Evolutionary conservation across 2,888 invertebrate species (phyloP).

Genomic region (Furcula furcula): DNA sequence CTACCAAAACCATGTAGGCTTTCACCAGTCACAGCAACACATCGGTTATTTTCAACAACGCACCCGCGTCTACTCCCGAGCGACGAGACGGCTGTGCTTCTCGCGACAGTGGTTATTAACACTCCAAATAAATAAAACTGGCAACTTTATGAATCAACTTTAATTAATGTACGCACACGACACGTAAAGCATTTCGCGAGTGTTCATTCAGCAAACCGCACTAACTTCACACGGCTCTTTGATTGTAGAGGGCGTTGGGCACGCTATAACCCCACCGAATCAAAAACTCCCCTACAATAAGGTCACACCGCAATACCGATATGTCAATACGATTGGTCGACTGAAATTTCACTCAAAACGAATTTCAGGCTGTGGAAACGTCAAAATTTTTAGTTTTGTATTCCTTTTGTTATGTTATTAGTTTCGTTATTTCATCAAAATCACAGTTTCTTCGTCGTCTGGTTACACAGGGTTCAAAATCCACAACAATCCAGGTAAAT

Average conservation of each 20-base stretch:
- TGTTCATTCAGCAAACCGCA: constrained; percentile 49
- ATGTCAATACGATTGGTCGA: constrained; percentile 42
- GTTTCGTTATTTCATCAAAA: constrained; percentile 34
- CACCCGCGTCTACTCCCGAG: constrained; percentile 13
- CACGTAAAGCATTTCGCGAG: constrained; percentile 72
- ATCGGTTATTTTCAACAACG: constrained; percentile 25
- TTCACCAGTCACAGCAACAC: constrained; percentile 31
- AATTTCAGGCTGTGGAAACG: constrained; percentile 61
- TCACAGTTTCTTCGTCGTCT: constrained; percentile 55
- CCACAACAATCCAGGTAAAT: constrained; percentile 55
- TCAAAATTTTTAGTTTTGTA: constrained; percentile 53
- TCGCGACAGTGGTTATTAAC: constrained; percentile 1
- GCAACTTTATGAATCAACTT: constrained; percentile 33
- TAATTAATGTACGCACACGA: constrained; percentile 65
- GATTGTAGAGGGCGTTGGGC: constrained; percentile 63
- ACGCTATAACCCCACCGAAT: constrained; percentile 37
- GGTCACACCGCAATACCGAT: constrained; percentile 27
- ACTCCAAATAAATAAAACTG: background rate
- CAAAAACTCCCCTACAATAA: constrained; percentile 22
- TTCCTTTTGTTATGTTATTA: constrained; percentile 40
- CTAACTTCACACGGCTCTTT: constrained; percentile 54
- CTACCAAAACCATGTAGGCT: constrained; percentile 66
- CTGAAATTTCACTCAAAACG: constrained; percentile 48
- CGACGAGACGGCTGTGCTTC: constrained; percentile 7
- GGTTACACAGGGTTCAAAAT: constrained; percentile 36